Evolutionary conservation across 2,113 vertebrate genomes (phyloP), one percentile per base, ranked within the genome.

Genomic region (Leptocoma aspasia): DNA sequence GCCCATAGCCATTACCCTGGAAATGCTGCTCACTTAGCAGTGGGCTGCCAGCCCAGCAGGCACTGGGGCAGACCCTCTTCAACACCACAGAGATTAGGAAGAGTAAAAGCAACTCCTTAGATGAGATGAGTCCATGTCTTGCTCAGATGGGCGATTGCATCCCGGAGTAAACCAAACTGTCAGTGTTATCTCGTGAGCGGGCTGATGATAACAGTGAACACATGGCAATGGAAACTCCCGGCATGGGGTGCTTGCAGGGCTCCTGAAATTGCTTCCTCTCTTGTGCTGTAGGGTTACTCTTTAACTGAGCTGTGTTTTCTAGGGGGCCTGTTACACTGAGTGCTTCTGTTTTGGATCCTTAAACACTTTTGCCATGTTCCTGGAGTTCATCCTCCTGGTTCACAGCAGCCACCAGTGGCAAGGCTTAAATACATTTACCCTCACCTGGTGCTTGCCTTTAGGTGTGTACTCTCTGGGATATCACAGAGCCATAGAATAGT

Each of bases 261-360:
- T 50, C 39, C 61, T 60, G 15, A 10, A 87, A 23, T 52, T 20
- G 6, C 65, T 49, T 78, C 22, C 37, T 73, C n/a, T 53, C 27
- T 57, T 42, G 18, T 53, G 21, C 15, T 73, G 15, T 3, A 33
- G 26, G 69, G 41, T 17, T 80, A 19, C 10, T 50, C 91, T 69
- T 80, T 53, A 53, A 52, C 9, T 7, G 19, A 53, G 16, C 6
- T 69, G 15, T 37, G 18, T 42, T 77, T 87, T 83, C 22, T 50
- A n/a, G 31, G 0, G 0, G 72, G 45, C 8, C 9, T 85, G 20
- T 64, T 80, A 13, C 0, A 2, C 31, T 33, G 37, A 12, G 3
- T 20, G 12, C 10, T 39, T 76, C n/a, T 59, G 2, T 68, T 72
- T 45, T 61, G 31, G 3, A 20, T 77, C 22, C 50, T 56, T 61